phyloP scores from a whole-genome alignment of 2,888 invertebrate genomes.

The Elmis aenea region DNA sequence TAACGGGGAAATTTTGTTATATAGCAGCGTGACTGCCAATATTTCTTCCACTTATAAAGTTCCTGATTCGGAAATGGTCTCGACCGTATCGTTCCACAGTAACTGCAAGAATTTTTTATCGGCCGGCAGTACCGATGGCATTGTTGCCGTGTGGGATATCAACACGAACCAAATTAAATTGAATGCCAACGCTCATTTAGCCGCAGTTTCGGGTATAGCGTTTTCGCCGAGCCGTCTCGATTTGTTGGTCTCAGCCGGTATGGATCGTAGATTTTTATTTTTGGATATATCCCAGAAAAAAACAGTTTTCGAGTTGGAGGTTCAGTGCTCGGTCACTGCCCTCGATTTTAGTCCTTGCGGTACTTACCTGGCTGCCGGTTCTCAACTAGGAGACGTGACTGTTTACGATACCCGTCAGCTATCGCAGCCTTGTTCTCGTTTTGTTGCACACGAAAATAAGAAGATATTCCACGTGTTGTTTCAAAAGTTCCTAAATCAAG shows the following conservation, averaged over 20 bases:
- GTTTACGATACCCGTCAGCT: conserved; percentile 55
- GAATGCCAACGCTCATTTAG: conserved; percentile 47
- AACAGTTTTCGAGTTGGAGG: conserved; percentile 35
- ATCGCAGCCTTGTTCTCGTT: conserved; percentile 46
- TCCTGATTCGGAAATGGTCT: conserved; percentile 38
- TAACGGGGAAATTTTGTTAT: conserved; percentile 39
- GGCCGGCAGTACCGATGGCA: conserved; percentile 41
- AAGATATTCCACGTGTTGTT: conserved; percentile 50
- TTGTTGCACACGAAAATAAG: conserved; percentile 49
- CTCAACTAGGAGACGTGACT: conserved; percentile 52
- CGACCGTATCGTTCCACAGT: conserved; percentile 32
- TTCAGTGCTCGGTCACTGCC: conserved; percentile 37
- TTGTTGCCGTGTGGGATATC: conserved; percentile 42
- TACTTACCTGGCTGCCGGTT: conserved; percentile 53
- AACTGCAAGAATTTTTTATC: conserved; percentile 36
- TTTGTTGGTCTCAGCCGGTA: conserved; percentile 53
- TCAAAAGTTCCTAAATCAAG: conserved; percentile 32
- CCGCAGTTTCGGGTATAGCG: conserved; percentile 54
- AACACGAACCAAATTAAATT: conserved; percentile 35
- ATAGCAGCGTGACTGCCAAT: conserved; percentile 34
- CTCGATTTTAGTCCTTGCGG: conserved; percentile 41
- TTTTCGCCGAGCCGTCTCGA: conserved; percentile 55
- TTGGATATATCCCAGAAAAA: conserved; percentile 50
- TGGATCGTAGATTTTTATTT: conserved; percentile 54
- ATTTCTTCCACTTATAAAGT: conserved; percentile 34